A percentile compares a stretch with the other conserved stretches of the same genome.
Evolutionary conservation across 2,888 invertebrate genomes (phyloP).

Genomic region (Drosophila meridionalis): DNA sequence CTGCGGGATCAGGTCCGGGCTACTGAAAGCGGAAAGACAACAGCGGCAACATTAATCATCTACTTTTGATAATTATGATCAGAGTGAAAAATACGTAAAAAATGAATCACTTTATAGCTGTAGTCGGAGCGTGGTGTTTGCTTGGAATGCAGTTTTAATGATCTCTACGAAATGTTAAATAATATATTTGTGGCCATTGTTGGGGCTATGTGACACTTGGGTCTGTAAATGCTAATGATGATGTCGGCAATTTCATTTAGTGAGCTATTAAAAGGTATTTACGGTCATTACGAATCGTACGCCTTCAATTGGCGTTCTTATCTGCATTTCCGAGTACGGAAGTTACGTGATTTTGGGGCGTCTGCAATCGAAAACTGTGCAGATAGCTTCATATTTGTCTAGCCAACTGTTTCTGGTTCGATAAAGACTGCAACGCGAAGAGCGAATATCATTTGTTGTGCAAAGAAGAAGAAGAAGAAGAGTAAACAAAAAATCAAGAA

Average conservation of each 20-base stretch:
- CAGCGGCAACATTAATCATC: constrained; percentile 50
- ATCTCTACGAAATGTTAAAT: constrained; percentile 11
- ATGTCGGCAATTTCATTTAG: constrained; percentile 23
- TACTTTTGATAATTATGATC: constrained; percentile 34
- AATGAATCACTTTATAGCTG: constrained; percentile 47
- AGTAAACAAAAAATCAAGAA: not conserved
- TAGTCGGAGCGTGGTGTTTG: constrained; percentile 24
- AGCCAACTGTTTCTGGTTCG: constrained; percentile 67
- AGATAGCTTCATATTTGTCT: constrained; percentile 52
- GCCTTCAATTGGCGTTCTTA: constrained; percentile 46
- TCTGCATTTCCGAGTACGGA: constrained; percentile 64
- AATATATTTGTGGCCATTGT: constrained; percentile 4
- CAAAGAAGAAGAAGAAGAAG: not conserved
- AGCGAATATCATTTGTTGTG: constrained; percentile 38
- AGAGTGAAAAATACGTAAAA: constrained; percentile 12
- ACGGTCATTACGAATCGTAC: constrained; percentile 34
- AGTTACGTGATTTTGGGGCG: constrained; percentile 62
- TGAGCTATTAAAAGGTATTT: constrained; percentile 38
- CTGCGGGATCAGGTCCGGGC: constrained; percentile 39
- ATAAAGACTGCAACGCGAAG: constrained; percentile 49
- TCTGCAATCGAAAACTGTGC: constrained; percentile 44
- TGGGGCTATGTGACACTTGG: constrained; percentile 24
- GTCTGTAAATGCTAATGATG: constrained; percentile 23
- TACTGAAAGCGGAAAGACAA: constrained; percentile 25
- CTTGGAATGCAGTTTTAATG: constrained; percentile 39